phyloP scores from a whole-genome alignment of 2,888 invertebrate genomes.

The Pollenia griseotomentosa region DNA sequence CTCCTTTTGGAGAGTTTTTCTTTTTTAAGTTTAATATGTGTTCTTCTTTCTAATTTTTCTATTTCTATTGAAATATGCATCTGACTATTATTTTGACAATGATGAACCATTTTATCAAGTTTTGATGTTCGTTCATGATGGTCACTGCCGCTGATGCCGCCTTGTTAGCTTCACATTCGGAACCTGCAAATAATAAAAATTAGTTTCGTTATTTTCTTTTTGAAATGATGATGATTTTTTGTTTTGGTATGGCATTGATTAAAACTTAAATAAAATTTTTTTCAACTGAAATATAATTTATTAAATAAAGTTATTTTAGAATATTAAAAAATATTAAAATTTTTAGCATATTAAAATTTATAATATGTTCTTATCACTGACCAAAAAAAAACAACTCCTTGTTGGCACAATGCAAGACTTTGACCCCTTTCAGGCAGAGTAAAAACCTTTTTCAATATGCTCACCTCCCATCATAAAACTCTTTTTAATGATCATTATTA shows the following conservation, averaged over 20 bases:
- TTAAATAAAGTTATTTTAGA: background rate
- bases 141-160: constrained; percentile 57
- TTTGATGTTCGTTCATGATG: constrained; percentile 30
- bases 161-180: constrained; percentile 76
- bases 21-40: constrained; percentile 42
- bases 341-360: too few species aligned
- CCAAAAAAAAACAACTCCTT: too few species aligned
- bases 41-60: constrained; percentile 3
- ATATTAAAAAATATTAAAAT: too few species aligned
- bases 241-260: constrained; percentile 51
- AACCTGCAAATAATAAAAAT: constrained; percentile 76
- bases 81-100: constrained; percentile 60
- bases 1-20: constrained; percentile 27
- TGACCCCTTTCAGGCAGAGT: too few species aligned
- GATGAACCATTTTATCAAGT: constrained; percentile 55
- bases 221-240: constrained; percentile 64
- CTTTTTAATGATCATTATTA: too few species aligned
- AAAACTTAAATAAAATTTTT: constrained; percentile 39
- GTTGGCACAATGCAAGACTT: too few species aligned
- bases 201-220: constrained; percentile 69
- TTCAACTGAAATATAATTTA: background rate
- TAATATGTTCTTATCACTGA: too few species aligned
- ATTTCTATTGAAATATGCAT: constrained; percentile 66
- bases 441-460: too few species aligned
- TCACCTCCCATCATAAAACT: too few species aligned